A percentile compares a stretch with the other conserved stretches of the same genome.
These are phyloP conservation scores for Gryllus longicercus DNA, from an alignment of 2,888 invertebrate genomes.

Conservation along the genomic window DNA sequence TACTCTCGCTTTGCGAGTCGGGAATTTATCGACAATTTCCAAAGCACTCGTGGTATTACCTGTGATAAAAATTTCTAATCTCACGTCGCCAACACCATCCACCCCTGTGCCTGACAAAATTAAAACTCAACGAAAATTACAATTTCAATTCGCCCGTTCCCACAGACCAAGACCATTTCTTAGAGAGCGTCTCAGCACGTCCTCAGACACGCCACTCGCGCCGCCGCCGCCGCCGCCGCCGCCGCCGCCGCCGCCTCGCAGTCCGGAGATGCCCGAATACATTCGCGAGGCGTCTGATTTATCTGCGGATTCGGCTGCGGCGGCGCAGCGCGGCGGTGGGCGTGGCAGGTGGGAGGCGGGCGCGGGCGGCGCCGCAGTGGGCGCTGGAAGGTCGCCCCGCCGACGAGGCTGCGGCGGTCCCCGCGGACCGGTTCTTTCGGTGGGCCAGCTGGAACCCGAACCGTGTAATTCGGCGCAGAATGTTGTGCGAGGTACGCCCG, in stretches of 20 bases:
- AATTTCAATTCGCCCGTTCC: no score
- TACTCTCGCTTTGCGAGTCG: no score
- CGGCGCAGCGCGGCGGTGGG: background rate
- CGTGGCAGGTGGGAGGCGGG: background rate
- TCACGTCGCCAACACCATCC: no score
- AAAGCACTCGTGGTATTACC: no score
- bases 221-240: background rate
- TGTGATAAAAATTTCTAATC: no score
- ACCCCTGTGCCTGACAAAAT: no score
- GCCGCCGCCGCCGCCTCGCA: background rate
- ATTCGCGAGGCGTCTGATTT: background rate
- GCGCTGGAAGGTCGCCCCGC: background rate
- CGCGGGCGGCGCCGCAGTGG: background rate
- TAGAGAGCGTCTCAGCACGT: no score
- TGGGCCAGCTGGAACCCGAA: background rate
- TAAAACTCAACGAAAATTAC: no score
- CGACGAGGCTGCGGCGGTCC: background rate
- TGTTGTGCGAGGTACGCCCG: background rate
- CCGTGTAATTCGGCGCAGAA: background rate
- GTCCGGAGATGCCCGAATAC: background rate
- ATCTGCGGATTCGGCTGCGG: background rate
- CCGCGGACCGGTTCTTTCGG: background rate
- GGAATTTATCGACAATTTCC: no score
- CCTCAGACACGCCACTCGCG: background rate
- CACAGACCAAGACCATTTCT: no score